These are phyloP conservation scores for Speoplatyrhinus poulsoni DNA, from an alignment of 2,113 vertebrate genomes.

Conservation along the genomic window DNA sequence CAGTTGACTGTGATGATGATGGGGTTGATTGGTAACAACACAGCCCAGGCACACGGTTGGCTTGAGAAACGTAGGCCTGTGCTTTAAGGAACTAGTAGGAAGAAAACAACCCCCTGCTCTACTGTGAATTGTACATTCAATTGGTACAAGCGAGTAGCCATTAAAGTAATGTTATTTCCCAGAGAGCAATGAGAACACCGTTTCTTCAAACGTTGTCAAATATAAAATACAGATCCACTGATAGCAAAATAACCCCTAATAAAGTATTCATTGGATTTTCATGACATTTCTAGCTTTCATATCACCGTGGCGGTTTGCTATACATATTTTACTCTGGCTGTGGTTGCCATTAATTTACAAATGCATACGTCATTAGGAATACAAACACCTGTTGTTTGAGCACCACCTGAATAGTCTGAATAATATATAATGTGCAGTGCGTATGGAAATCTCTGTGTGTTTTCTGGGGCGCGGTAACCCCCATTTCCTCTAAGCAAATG, in stretches of 20 bases:
- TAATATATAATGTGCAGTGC: constrained; percentile 60
- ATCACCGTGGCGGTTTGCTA: constrained; percentile 1
- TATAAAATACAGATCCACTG: constrained; percentile 12
- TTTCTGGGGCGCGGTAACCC: constrained; percentile 60
- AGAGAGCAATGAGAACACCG: neutral
- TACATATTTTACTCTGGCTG: constrained; percentile 10
- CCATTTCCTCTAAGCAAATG: constrained; percentile 70
- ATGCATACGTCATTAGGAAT: constrained; percentile 41
- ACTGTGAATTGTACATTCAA: neutral
- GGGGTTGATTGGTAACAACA: constrained; percentile 25
- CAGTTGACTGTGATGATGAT: constrained; percentile 21
- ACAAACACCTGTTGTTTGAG: constrained; percentile 43
- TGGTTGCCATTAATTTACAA: constrained; percentile 30
- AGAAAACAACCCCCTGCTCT: neutral
- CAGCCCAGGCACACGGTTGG: neutral
- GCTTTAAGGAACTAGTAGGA: neutral
- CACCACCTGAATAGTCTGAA: constrained; percentile 58
- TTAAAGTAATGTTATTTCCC: neutral
- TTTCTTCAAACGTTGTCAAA: neutral
- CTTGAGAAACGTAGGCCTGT: neutral
- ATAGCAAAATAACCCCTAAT: constrained; percentile 32
- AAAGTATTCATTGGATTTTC: constrained; percentile 27
- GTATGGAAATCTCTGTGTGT: constrained; percentile 55
- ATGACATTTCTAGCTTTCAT: constrained; percentile 34
- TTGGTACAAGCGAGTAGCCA: neutral